Base-by-base conservation (phyloP, 2,888 invertebrate species). In the Drosophila percnosoma region DNA sequence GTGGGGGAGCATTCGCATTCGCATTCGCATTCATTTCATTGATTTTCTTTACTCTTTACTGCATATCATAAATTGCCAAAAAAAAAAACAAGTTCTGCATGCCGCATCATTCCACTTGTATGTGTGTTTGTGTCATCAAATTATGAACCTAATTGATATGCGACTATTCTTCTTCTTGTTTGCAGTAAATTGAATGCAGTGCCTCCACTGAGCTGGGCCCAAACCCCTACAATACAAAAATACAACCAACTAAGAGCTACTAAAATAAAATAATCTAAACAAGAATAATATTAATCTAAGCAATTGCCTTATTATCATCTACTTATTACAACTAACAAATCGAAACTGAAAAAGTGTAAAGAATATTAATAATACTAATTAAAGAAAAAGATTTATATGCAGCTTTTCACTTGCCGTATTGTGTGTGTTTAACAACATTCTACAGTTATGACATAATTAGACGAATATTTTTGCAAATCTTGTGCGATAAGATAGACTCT, bases 111-210 rank as follows among this genome's bases (percentile, higher is more conserved):
- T 65, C 64, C 59, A 40, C 57, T 71, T 64, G 49, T 70, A 24
- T 63, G 42, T 63, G 52, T 57, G 51, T 74, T 63, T 74, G 27
- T 36, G 27, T 55, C 29, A 40, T 29, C 4, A 27, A 68, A 83
- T 80, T 48, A 53, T 34, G 33, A 64, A 42, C 48, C 40, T 75
- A 73, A 78, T 75, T 83, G 80, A 73, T 73, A 68, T 78, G 68
- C 65, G 18, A 68, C 48, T 72, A 61, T 72, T 78, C 72, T 78
- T 84, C 80, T 79, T 90, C 72, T 87, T 75, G 82, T 85, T 91
- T 89, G 73, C 89, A 89, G 89, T 91, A 72, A 90, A 91, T 82
- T 89, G 87, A 89, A 79, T 75, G 78, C 69, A 69, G 67, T 73
- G 64, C 51, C 52, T 55, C 58, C 79, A 63, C 38, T 45, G 64